phyloP scores from a whole-genome alignment of 2,113 vertebrate species.

The Hippocampus abdominalis region DNA sequence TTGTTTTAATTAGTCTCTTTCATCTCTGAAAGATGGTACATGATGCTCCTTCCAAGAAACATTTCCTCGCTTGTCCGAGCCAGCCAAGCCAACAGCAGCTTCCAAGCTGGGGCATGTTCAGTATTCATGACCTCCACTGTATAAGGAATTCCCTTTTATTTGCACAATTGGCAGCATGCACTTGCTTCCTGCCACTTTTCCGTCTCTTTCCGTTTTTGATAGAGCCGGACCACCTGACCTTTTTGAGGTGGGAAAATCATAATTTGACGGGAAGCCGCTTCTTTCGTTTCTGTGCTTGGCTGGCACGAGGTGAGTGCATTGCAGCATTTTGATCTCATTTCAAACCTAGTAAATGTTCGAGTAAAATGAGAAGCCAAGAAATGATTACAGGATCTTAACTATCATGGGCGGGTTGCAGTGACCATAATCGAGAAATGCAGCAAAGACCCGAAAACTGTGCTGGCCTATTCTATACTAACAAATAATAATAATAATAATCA shows the following conservation, averaged over 20 bases:
- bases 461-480: neutral
- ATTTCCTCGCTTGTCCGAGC: constrained; percentile 9
- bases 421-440: neutral
- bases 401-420: neutral
- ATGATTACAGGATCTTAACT: neutral
- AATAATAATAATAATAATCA: too few species aligned
- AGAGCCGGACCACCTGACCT: constrained; percentile 56
- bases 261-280: constrained; percentile 49
- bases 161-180: constrained; percentile 43
- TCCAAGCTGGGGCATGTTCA: constrained; percentile 18
- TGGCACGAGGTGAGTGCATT: constrained; percentile 28
- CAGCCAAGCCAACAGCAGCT: constrained; percentile 14
- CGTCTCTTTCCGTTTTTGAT: constrained; percentile 34
- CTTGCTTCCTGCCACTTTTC: constrained; percentile 41
- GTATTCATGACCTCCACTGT: constrained; percentile 33
- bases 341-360: neutral
- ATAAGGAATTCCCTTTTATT: constrained; percentile 59
- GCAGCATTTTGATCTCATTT: constrained; percentile 29
- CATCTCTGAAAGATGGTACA: neutral
- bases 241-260: constrained; percentile 46
- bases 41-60: constrained; percentile 8
- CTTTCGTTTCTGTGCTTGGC: constrained; percentile 27
- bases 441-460: neutral
- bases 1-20: neutral
- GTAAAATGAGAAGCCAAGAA: neutral